Evolutionary conservation across 2,888 invertebrate species (phyloP), one percentile per base, ranked within the genome.

Genomic region (Napeogenes sylphis): DNA sequence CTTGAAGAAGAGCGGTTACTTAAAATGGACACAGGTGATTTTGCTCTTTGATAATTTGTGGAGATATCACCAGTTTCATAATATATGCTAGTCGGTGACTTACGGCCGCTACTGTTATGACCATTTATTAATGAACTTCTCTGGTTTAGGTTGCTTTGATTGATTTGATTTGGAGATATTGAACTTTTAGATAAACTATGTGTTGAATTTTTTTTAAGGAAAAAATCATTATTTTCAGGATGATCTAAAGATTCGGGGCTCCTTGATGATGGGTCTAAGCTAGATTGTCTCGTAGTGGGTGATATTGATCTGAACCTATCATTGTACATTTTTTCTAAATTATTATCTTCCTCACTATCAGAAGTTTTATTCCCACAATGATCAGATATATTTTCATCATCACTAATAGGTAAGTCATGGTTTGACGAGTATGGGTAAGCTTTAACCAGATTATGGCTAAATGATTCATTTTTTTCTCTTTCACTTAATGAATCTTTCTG

Each of bases 401-500:
- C 70, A 62, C 72, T 73, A 67, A 71, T 66, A 13, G 55, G 21
- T 21, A 63, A 45, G 55, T 76, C 76, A 68, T 73, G 70, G 55
- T 66, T 66, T 6, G 60, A 64, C 38, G 55, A 30, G 32, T 61
- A 60, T 32, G 61, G 13, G 30, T 58, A 33, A 45, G 30, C 54
- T 45, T 62, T 6, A 12, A 51, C 45, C 45, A 21, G 67, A 55
- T 80, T 77, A 45, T 73, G 58, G 70, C 76, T 72, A 8, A 74
- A 35, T 14, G 72, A 66, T 47, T 73, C 74, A 57, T 79, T 75
- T 65, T 71, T 74, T 12, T 84, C 82, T 63, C 76, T 77, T 60
- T 87, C 81, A 73, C 87, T 90, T 14, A 78, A 55, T 32, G 79
- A 78, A 74, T 89, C 87, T 76, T 86, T 83, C 78, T 89, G 85